These are phyloP conservation scores for Steinernema carpocapsae DNA, from an alignment of 2,888 invertebrate species.

Conservation along the genomic window DNA sequence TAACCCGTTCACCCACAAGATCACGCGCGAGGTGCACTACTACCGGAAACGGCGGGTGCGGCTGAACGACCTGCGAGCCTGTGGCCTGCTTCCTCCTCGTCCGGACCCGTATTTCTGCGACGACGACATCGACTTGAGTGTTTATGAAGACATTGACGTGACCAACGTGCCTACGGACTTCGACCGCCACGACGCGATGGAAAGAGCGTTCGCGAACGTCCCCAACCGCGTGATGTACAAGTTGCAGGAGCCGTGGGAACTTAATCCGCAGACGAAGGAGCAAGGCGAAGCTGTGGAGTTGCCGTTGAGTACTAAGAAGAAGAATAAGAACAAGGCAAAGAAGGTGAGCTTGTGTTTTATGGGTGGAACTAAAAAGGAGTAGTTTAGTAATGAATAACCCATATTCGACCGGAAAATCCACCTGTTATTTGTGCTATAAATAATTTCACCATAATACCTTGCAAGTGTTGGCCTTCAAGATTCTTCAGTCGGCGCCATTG, in stretches of 20 bases:
- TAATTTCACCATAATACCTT: too few relatives aligned
- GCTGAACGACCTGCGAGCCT: background rate
- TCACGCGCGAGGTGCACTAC: slow-evolving; percentile 8
- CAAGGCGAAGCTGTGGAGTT: background rate
- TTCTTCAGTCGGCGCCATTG: background rate
- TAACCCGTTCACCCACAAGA: slow-evolving; percentile 5
- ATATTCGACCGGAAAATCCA: too few relatives aligned
- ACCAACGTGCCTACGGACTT: slow-evolving; percentile 16
- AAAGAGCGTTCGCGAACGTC: slow-evolving; percentile 4
- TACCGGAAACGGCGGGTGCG: slow-evolving; percentile 1
- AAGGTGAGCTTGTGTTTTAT: too few relatives aligned
- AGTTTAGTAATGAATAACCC: too few relatives aligned
- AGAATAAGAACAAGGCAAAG: background rate
- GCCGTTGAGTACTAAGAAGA: background rate
- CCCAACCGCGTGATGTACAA: slow-evolving; percentile 14
- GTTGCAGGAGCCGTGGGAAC: background rate
- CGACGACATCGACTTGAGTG: slow-evolving; percentile 15
- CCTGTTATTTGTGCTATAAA: too few relatives aligned
- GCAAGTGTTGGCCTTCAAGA: background rate
- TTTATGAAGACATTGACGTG: background rate
- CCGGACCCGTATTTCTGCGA: slow-evolving; percentile 15
- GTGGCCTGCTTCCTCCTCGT: background rate
- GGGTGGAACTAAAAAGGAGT: too few relatives aligned
- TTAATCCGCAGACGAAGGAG: background rate
- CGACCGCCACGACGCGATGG: background rate